phyloP scores from a whole-genome alignment of 1,140 invertebrate genomes.

The Lordiphosa collinella region DNA sequence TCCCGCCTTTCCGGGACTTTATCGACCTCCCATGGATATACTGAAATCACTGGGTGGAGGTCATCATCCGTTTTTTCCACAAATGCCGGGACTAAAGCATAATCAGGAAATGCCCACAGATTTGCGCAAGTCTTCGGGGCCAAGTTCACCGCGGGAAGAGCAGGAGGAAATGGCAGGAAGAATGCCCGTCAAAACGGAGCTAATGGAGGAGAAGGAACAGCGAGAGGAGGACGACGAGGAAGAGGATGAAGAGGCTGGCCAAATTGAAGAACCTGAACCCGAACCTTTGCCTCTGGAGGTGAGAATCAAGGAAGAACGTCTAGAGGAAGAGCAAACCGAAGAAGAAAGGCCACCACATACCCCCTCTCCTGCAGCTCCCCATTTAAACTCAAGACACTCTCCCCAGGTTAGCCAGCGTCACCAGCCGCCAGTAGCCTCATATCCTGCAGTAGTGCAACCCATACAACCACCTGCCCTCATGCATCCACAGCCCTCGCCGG shows the following conservation, averaged over 20 bases:
- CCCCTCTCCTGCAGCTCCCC: too few species aligned
- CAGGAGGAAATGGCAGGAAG: not conserved
- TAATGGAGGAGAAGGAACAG: constrained; percentile 31
- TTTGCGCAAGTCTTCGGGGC: constrained; percentile 84
- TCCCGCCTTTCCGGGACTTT: constrained; percentile 81
- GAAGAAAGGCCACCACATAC: not conserved
- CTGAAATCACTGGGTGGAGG: constrained; percentile 66
- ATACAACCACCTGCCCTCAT: constrained; percentile 62
- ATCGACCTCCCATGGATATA: constrained; percentile 82
- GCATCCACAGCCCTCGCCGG: constrained; percentile 79
- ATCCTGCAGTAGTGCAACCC: constrained; percentile 67
- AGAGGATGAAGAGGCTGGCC: constrained; percentile 1
- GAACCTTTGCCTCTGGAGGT: constrained; percentile 51
- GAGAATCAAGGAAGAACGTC: constrained; percentile 65
- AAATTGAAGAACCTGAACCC: constrained; percentile 31
- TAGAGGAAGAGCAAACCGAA: constrained; percentile 34
- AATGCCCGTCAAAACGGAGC: constrained; percentile 42
- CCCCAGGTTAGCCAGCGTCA: constrained; percentile 10
- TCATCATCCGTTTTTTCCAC: constrained; percentile 68
- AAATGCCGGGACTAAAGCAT: constrained; percentile 80
- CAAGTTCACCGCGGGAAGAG: constrained; percentile 44
- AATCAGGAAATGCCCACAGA: constrained; percentile 90
- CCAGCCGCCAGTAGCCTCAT: constrained; percentile 1
- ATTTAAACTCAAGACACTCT: too few species aligned
- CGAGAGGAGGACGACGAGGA: constrained; percentile 15